phyloP scores from a whole-genome alignment of 1,140 invertebrate genomes.

The Drosophila pruinosa region DNA sequence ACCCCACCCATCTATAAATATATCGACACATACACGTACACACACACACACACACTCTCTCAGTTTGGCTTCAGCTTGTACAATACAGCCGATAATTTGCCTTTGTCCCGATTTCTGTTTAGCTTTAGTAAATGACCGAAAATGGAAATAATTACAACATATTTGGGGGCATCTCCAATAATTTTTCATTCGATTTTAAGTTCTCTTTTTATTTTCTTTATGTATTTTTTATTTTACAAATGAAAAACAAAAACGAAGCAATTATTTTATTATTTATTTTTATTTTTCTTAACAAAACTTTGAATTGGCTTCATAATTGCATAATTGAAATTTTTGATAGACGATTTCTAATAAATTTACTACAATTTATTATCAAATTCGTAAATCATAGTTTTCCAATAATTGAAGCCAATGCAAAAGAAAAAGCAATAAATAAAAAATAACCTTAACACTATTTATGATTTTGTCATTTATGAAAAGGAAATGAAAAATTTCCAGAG shows the following conservation, averaged over 20 bases:
- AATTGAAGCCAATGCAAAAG: conserved; percentile 17
- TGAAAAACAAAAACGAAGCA: conserved; percentile 13
- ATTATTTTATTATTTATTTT: conserved; percentile 31
- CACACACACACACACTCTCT: background rate
- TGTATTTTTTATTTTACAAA: conserved; percentile 59
- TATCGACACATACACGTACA: conserved; percentile 8
- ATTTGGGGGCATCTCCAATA: conserved; percentile 82
- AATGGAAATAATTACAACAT: conserved; percentile 83
- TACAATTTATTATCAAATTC: background rate
- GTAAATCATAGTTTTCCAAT: background rate
- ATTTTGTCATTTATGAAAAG: conserved; percentile 53
- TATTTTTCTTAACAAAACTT: conserved; percentile 14
- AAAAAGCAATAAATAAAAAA: background rate
- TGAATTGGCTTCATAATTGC: conserved; percentile 3
- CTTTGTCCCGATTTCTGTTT: conserved; percentile 45
- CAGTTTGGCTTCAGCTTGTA: conserved; percentile 67
- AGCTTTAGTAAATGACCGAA: conserved; percentile 56
- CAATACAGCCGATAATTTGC: conserved; percentile 67
- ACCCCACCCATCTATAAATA: conserved; percentile 57
- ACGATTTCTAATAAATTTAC: background rate
- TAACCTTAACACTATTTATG: conserved; percentile 36
- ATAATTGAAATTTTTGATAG: background rate
- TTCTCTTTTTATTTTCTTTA: conserved; percentile 67
- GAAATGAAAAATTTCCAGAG: conserved; percentile 82
- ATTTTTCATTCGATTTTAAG: conserved; percentile 78